Evolutionary conservation across 2,113 vertebrate genomes (phyloP).

Genomic region (Lepidothrix coronata): DNA sequence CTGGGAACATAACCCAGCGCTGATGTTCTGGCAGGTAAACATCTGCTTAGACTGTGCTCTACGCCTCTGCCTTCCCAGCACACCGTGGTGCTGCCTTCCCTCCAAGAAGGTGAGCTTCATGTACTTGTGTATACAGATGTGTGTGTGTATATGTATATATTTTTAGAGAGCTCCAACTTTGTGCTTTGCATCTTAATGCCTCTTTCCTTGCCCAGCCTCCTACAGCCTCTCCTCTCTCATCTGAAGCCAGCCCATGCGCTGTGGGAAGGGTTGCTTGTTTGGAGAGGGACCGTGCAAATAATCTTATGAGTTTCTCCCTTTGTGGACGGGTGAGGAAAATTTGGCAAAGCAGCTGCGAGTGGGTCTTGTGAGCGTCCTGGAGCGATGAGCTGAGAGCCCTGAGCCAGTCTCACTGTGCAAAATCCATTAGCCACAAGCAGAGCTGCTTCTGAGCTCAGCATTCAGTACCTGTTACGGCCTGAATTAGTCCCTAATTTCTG

Average conservation of each 20-base stretch:
- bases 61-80: neutral
- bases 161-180: neutral
- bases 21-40: neutral
- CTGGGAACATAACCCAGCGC: neutral
- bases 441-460: neutral
- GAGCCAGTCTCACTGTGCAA: neutral
- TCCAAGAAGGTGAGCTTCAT: neutral
- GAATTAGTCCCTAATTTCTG: slow-evolving; percentile 51
- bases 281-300: neutral
- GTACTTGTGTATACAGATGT: neutral
- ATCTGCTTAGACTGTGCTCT: neutral
- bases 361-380: neutral
- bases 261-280: neutral
- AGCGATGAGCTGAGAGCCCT: neutral
- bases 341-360: neutral
- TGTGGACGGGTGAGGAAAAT: neutral
- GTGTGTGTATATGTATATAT: fast-evolving
- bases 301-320: neutral
- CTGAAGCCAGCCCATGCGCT: neutral
- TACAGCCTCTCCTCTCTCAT: neutral
- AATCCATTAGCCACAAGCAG: slow-evolving; percentile 31
- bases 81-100: neutral
- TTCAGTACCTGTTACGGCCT: slow-evolving; percentile 12
- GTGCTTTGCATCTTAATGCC: neutral
- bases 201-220: neutral